Base-by-base conservation (phyloP, 2,888 invertebrate species). In the Drosophila hawaiiensis region DNA sequence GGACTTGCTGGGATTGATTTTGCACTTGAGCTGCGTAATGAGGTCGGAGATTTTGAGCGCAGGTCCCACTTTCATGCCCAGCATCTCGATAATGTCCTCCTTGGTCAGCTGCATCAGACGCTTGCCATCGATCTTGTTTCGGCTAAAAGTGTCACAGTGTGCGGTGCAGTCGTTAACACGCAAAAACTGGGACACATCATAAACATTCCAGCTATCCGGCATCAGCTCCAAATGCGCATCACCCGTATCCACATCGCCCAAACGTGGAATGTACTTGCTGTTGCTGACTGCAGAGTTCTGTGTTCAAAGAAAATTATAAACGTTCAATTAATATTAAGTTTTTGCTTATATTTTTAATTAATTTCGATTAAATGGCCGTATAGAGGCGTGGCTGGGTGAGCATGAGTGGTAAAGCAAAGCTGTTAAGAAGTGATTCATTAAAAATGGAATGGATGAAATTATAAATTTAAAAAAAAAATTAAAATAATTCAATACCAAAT, bases 1-100 rank as follows among this genome's bases (percentile, higher is more conserved):
- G 70, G 93, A 92, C 81, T 92, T 93, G 78, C 92, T 91, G 69
- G 93, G 93, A 83, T 93, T 93, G 4, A 93, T 78, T 79, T 97
- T 97, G 93, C 96, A 96, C 94, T 97, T 98, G 62, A 98, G 94
- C 92, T 98, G 97, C 91, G 98, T 97, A 91, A 99, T 97, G 80
- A 99, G 95, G 94, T 98, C 98, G 92, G 95, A 97, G 89, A 99
- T 98, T 94, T 98, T 98, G 72, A 99, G 93, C 25, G 98, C 98
- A 10, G 98, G 98, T 2, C 98, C 98, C 70, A 99, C 98, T 95
- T 98, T 98, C 95, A 97, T 98, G 83, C 97, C 97, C 31, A 98
- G 96, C 76, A 98, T 94, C 89, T 96, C 97, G 85, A 98, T 96
- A 77, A 99, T 97, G 94, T 98, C 97, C 92, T 98, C 98, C 94